Base-by-base conservation (phyloP, 2,113 vertebrate species). In the Lepus timidus region DNA sequence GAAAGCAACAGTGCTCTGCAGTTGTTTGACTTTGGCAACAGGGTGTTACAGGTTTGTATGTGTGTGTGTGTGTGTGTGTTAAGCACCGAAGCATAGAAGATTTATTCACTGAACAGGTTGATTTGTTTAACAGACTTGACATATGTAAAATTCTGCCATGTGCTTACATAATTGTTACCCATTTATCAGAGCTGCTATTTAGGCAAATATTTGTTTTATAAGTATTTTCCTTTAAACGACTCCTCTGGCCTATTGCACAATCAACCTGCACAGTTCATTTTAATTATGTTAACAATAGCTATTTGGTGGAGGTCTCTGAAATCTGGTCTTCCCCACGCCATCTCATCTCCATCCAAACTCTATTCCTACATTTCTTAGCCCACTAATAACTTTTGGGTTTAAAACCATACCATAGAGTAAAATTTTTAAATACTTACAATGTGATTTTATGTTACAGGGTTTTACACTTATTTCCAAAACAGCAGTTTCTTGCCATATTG, bases 181-280 rank as follows among this genome's bases (percentile, higher is more conserved):
- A 76, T 97, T 98, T 98, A 97, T 97, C 97, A 94, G 96, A 96
- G 96, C 97, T 98, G 93, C 95, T 97, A 98, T 98, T 98, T 98
- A 98, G 97, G 96, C 97, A 98, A 98, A 98, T 97, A 97, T 98
- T 98, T 98, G 97, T 97, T 98, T 98, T 97, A 84, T 74, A 97
- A 98, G 93, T 95, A 96, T 97, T 93, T 97, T 96, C 39, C 96
- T 92, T 81, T 95, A 95, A 94, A 68, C 92, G 71, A 92, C 92
- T 97, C 92, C 85, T 93, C 36, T 95, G 94, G 95, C 96, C 90
- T 95, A 80, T 67, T 94, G 87, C 93, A 95, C 75, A 85, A 84
- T 67, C 78, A 92, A 67, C 80, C 89, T 1, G 4, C 71, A 58
- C 55, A 92, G 51, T 25, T 95, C 93, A 67, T 96, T 97, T 97